A percentile compares a stretch with the other conserved stretches of the same genome.
phyloP scores from a whole-genome alignment of 2,888 invertebrate species.

The Lithophane leautieri region DNA sequence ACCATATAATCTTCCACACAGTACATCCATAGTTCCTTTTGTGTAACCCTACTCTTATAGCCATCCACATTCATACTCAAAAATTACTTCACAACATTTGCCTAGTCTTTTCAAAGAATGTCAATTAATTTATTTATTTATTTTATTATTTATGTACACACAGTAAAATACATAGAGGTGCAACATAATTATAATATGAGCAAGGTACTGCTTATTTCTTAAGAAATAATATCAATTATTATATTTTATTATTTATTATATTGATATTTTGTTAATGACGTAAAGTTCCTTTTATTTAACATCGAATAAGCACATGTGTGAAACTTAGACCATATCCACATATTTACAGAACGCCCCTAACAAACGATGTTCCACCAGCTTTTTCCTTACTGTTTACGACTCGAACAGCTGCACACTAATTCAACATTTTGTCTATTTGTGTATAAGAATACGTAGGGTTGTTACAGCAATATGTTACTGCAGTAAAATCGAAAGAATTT shows the following conservation, averaged over 20 bases:
- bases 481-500: conserved; percentile 52
- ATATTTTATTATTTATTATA: no score
- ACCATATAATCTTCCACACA: neutral
- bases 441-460: conserved; percentile 27
- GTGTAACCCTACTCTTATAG: neutral
- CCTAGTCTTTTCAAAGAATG: neutral
- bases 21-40: no score
- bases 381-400: conserved; percentile 55
- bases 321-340: neutral
- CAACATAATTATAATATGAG: no score
- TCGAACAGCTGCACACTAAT: conserved; percentile 50
- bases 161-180: no score
- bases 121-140: no score
- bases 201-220: no score
- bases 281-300: neutral
- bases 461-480: conserved; percentile 47
- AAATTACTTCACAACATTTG: neutral
- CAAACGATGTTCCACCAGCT: conserved; percentile 18
- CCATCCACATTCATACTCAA: no score
- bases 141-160: no score
- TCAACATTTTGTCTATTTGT: conserved; percentile 52
- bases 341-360: conserved; percentile 14
- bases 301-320: neutral
- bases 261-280: no score
- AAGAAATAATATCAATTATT: no score